phyloP scores from a whole-genome alignment of 2,113 vertebrate genomes.

The Prolemur simus region DNA sequence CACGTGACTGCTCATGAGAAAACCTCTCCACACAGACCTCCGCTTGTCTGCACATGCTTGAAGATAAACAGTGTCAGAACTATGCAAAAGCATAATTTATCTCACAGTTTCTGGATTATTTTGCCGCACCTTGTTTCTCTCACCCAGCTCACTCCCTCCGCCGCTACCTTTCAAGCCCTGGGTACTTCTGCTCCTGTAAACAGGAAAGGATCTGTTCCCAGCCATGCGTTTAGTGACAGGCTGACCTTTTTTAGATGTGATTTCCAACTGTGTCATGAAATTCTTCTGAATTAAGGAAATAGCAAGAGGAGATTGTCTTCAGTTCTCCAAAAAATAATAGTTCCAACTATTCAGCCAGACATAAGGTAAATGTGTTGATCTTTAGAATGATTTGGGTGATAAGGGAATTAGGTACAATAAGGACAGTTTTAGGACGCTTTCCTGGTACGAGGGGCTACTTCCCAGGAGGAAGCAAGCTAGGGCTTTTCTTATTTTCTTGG shows the following conservation, averaged over 20 bases:
- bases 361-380: not conserved
- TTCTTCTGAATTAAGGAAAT: constrained; percentile 34
- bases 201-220: constrained; percentile 13
- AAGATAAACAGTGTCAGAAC: constrained; percentile 58
- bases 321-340: not conserved
- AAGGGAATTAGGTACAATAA: not conserved
- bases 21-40: not conserved
- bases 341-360: not conserved
- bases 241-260: not conserved
- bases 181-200: not conserved
- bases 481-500: not conserved
- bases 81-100: not conserved
- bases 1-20: not conserved
- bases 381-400: not conserved
- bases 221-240: not conserved
- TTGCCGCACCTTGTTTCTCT: constrained; percentile 17
- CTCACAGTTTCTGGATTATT: constrained; percentile 26
- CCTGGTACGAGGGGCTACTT: not conserved
- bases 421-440: not conserved
- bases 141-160: not conserved
- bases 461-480: fast-evolving
- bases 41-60: constrained; percentile 26
- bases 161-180: not conserved
- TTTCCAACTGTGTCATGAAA: not conserved
- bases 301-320: not conserved